Base-by-base conservation (phyloP, 2,888 invertebrate species). In the Carcina quercana region DNA sequence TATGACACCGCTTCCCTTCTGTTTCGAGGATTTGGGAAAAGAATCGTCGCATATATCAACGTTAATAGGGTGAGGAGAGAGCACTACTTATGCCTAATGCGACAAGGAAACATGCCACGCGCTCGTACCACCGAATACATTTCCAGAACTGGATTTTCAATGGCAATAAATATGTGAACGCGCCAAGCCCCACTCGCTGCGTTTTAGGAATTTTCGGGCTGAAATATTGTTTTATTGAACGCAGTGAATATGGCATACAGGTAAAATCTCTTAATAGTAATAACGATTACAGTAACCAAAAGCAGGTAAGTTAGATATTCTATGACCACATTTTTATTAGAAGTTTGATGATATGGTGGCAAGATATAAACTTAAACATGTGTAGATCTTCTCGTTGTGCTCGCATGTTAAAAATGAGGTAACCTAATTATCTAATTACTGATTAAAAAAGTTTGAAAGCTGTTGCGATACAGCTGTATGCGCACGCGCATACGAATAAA, bases 11-110 rank as follows among this genome's bases (percentile, higher is more conserved):
- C 56, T 62, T 66, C 69, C 72, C 74, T 72, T 73, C 70, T 72
- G 76, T 76, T 68, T 63, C 60, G 59, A 62, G 75, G 79, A 70
- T 78, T 79, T 69, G 61, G 69, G 43, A 67, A 82, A 83, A 82
- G 83, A 82, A 83, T 82, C 60, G 79, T 70, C 79, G 71, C 75
- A 82, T 83, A 80, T 79, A 80, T 83, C 82, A 82, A 71, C 42
- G 71, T 82, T 83, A 83, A 83, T 82, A 82, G 83, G 83, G 80
- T 71, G 76, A 24, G 24, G 76, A 82, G 76, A 79, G 73, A 80
- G 76, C 76, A 83, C 80, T 83, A 76, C 83, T 82, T 82, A 78
- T 78, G 76, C 79, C 74, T 82, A 82, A 82, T 82, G 82, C 72
- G 80, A 80, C 78, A 78, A 69, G 80, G 80, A 70, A 80, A 80